Evolutionary conservation across 2,797 vertebrate species (phyloP).

Genomic region (Notoglanidium macrostoma): DNA sequence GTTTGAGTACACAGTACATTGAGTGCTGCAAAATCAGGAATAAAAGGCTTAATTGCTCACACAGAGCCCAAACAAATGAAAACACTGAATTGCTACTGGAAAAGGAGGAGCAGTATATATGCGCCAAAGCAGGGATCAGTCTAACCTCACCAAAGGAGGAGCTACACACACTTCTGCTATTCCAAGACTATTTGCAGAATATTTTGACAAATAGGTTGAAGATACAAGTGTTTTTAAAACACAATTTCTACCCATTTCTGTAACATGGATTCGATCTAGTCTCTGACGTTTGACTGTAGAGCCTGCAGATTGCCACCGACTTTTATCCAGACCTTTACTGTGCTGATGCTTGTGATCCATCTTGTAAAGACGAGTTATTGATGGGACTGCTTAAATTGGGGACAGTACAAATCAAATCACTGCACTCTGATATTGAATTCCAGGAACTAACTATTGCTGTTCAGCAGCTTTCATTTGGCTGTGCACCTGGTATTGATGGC

Average conservation of each 20-base stretch:
- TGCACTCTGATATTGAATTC: constrained; percentile 44
- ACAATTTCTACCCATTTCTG: constrained; percentile 14
- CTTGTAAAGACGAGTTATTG: constrained; percentile 37
- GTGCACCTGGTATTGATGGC: constrained; percentile 35
- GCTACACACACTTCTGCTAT: neutral
- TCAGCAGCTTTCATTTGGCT: constrained; percentile 45
- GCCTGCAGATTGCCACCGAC: constrained; percentile 29
- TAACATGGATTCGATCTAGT: constrained; percentile 22
- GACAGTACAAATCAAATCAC: constrained; percentile 46
- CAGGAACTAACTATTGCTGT: constrained; percentile 46
- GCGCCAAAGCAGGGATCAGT: neutral
- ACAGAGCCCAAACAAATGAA: neutral
- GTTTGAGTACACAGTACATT: neutral
- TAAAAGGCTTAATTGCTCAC: neutral
- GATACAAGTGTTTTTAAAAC: constrained; percentile 8
- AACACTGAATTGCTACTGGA: neutral
- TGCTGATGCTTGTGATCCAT: constrained; percentile 34
- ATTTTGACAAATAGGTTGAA: constrained; percentile 14
- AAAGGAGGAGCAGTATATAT: neutral
- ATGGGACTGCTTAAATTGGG: constrained; percentile 42
- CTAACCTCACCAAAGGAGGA: neutral
- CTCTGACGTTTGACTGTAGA: constrained; percentile 9
- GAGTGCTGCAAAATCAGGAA: neutral
- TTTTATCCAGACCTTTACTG: constrained; percentile 24
- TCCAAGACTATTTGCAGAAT: neutral